Percentiles rank a stretch among this genome's conserved stretches.
Conservation (phyloP, 2,888 invertebrate species). For the Cosmopolites sordidus region DNA sequence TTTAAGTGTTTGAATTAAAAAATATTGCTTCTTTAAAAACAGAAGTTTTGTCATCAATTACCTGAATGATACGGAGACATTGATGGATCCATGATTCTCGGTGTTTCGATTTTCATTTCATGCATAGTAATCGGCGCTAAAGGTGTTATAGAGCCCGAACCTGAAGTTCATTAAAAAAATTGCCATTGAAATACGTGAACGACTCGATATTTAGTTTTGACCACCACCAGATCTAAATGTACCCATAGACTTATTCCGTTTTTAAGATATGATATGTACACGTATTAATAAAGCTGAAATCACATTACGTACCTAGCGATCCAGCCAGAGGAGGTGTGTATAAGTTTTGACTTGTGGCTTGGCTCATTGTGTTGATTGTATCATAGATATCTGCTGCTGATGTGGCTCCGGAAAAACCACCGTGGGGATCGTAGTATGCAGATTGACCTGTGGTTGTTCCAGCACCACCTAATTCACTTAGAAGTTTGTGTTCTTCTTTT, state of each 20-base stretch:
- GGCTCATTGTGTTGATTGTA: conserved; percentile 68
- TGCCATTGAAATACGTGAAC: conserved; percentile 4
- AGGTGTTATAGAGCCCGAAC: conserved; percentile 64
- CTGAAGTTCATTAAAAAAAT: conserved; percentile 36
- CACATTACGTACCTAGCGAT: conserved; percentile 58
- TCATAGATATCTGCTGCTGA: conserved; percentile 59
- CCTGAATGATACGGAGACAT: conserved; percentile 68
- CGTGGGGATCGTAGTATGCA: conserved; percentile 57
- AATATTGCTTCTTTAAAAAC: no score
- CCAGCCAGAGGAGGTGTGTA: conserved; percentile 75
- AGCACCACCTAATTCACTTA: conserved; percentile 72
- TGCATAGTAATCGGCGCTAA: conserved; percentile 71
- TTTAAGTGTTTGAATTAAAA: no score
- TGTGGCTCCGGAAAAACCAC: conserved; percentile 52
- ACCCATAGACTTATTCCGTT: not conserved
- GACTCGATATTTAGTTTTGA: conserved; percentile 4
- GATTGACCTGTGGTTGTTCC: conserved; percentile 51
- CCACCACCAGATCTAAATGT: conserved; percentile 27
- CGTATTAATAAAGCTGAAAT: not conserved
- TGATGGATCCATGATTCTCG: conserved; percentile 58
- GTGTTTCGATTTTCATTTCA: conserved; percentile 66
- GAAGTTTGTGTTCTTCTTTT: conserved; percentile 84
- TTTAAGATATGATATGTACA: no score
- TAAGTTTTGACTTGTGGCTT: conserved; percentile 65
- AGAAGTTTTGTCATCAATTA: no score